Base-by-base conservation (phyloP, 2,888 invertebrate species). In the Trichogramma dendrolimi region DNA sequence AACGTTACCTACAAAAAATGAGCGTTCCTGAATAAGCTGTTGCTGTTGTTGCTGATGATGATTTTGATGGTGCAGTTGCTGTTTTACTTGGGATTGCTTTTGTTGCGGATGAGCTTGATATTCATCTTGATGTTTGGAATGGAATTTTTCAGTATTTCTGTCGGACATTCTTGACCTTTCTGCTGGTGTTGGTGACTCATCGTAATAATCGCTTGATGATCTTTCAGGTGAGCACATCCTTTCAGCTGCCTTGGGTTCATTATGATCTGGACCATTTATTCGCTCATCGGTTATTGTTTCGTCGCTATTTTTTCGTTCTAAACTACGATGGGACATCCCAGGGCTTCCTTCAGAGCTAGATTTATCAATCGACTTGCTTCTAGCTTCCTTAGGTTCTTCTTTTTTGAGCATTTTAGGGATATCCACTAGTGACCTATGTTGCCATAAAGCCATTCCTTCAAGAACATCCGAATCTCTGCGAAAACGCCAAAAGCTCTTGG, bases 401-500 rank as follows among this genome's bases (percentile, higher is more conserved):
- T 75, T 77, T 38, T 77, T 81, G 61, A 76, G 82, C 85, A 75
- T 84, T 81, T 77, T 85, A 78, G 67, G 84, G 79, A 89, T 86
- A 70, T 90, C 91, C 0, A 92, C 91, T 64, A 92, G 83, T 69
- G 92, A 92, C 44, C 92, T 84, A 75, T 92, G 92, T 73, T 89
- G 88, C 92, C 92, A 92, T 58, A 92, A 81, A 0, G 91, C 87
- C 92, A 92, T 92, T 0, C 92, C 92, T 72, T 91, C 91, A 71
- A 92, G 81, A 56, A 92, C 90, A 65, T 92, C 91, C 3, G 85
- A 86, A 57, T 81, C 81, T 60, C 88, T 85, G 38, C 91, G 87
- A 71, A 92, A 92, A 72, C 89, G 87, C 92, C 92, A 92, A 74
- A 92, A 90, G 0, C 91, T 91, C 75, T 92, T 92, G 0, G 91